Conservation (phyloP, 53 echinoderm and acorn worm genomes). For the Mesocentrotus franciscanus region DNA sequence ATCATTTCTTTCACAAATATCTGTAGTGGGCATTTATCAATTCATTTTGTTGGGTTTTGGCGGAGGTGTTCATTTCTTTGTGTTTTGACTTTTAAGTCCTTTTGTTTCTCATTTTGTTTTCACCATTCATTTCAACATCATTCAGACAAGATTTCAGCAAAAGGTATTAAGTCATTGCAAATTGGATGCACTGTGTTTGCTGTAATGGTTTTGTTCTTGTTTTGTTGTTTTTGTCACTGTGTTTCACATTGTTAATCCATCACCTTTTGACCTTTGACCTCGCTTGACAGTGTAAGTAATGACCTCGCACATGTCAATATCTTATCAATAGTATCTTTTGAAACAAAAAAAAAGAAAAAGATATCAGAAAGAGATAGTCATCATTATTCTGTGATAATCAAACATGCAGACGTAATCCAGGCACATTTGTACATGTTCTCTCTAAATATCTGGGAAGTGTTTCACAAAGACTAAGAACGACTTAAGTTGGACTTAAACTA, state of each 20-base stretch:
- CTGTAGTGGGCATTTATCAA: background rate
- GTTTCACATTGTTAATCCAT: background rate
- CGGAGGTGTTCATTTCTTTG: slow-evolving; percentile 16
- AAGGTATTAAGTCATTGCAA: slow-evolving; percentile 49
- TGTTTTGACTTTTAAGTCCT: slow-evolving; percentile 8
- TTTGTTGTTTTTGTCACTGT: background rate
- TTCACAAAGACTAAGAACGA: no score
- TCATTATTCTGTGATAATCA: no score
- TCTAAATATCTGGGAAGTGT: no score
- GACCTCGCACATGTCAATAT: no score
- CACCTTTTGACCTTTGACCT: background rate
- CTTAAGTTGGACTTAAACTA: no score
- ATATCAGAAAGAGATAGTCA: no score
- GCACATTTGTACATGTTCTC: no score
- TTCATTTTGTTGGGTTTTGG: slow-evolving; percentile 26
- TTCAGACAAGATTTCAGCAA: slow-evolving; percentile 45
- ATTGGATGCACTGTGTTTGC: slow-evolving; percentile 7
- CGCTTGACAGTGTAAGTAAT: no score
- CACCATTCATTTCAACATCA: slow-evolving; percentile 40
- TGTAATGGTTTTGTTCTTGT: background rate
- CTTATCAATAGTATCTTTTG: no score
- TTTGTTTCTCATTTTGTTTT: slow-evolving; percentile 42
- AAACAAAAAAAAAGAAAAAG: no score
- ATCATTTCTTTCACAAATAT: background rate
- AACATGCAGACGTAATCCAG: no score